Conservation (phyloP, 2,113 vertebrate species). For the Tachuris rubrigastra region DNA sequence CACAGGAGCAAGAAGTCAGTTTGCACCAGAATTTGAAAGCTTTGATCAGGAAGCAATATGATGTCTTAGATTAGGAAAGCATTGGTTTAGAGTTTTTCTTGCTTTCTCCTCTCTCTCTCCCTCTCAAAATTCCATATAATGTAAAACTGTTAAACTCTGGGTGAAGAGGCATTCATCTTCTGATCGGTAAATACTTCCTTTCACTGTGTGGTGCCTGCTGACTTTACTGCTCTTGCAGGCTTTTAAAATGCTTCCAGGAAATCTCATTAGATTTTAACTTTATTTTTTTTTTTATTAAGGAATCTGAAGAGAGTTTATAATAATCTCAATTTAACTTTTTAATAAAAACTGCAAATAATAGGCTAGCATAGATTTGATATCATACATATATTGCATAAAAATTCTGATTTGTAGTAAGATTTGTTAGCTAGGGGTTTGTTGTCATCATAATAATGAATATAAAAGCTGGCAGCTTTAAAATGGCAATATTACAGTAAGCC, state of each 20-base stretch:
- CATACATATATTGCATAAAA: conserved; percentile 16
- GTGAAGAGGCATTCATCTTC: background rate
- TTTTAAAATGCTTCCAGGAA: conserved; percentile 36
- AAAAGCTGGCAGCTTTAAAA: conserved; percentile 34
- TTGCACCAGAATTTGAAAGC: background rate
- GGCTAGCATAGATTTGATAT: conserved; percentile 12
- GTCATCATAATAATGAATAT: conserved; percentile 22
- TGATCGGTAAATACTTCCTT: conserved; percentile 15
- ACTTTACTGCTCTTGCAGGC: background rate
- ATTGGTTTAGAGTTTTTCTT: background rate
- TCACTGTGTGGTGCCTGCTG: background rate
- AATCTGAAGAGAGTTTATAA: background rate
- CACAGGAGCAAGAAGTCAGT: background rate
- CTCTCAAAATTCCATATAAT: background rate
- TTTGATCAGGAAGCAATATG: background rate
- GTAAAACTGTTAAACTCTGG: background rate
- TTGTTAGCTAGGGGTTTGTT: background rate
- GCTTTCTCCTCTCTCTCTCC: background rate
- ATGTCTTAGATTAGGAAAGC: background rate
- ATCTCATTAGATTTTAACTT: background rate
- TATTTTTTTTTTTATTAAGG: conserved; percentile 12
- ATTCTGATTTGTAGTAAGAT: conserved; percentile 9
- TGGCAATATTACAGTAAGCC: background rate
- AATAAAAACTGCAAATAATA: conserved; percentile 41
- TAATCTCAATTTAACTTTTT: conserved; percentile 28